Base-by-base conservation (phyloP, 2,797 vertebrate species). In the Smutsia temminckii region DNA sequence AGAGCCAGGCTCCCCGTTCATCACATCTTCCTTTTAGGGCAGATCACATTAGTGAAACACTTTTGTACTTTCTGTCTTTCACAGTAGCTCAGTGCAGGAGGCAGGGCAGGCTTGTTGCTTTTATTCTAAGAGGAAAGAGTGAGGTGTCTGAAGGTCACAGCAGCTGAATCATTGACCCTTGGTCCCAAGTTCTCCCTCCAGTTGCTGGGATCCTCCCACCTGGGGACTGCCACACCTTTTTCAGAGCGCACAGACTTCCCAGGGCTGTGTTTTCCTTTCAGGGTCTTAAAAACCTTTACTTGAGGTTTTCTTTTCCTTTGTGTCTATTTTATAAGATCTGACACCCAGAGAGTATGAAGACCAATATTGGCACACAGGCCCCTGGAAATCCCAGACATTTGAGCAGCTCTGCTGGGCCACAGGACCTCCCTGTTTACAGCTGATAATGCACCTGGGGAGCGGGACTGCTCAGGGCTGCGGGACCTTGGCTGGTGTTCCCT, bases 391-490 rank as follows among this genome's bases (percentile, higher is more conserved):
- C 8, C 14, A 42, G 74, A 64, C 8, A 8, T 32, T 4, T 12
- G 18, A 8, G 7, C 55, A 18, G 29, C 49, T 68, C 34, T 1
- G 0, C 11, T 32, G 34, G 23, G 9, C 25, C 18, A 21, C 1
- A 0, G 8, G 46, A 32, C 49, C 11, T 20, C 32, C 69, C 13
- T 84, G 2, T 59, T 66, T 57, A 0, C n/a, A 8, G 68, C 61
- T 68, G 3, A 32, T 12, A 46, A 49, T 10, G 2, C 21, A 5
- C 17, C 2, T 3, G 21, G 25, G 42, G 16, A 51, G 1, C 20
- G 57, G 8, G 14, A 71, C 6, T 10, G 32, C 20, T 46, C 8
- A 55, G 29, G 0, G 6, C 21, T 37, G 5, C 0, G 6, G 49
- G 25, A 34, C 42, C 27, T 57, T 59, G 13, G 34, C 8, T 8